Base-by-base conservation (phyloP, 2,797 vertebrate species). In the Phoebastria nigripes region DNA sequence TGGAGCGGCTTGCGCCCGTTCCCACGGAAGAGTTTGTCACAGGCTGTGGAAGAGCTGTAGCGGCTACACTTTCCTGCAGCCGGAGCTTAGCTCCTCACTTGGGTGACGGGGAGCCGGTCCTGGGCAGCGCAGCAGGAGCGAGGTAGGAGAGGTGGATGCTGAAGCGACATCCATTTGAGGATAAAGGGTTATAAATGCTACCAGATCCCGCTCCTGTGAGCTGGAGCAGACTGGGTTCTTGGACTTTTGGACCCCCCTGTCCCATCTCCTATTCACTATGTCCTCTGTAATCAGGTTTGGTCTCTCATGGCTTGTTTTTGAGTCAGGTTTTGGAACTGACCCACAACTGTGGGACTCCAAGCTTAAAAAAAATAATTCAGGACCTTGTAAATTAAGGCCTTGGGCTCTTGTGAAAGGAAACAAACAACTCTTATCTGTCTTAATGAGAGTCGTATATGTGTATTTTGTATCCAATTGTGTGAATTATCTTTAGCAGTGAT, bases 401-500 rank as follows among this genome's bases (percentile, higher is more conserved):
- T 91, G 46, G 51, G 76, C 61, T 61, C 49, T 56, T 63, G 67
- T 90, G 83, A 87, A 94, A 91, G 89, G 82, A 90, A 90, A 90
- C 88, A 96, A 96, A 95, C 72, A 90, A 4, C 28, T 54, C 77
- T 79, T 84, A 84, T 89, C 82, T 89, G 37, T 83, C 41, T 82
- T 91, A 91, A 95, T 91, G 61, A 87, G 94, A 95, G 81, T 56
- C 1, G 1, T 91, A 59, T 73, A 51, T 76, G 65, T 83, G 65
- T 95, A n/a, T 91, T 94, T 95, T 94, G 83, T 84, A 80, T 90
- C 81, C 62, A 92, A 54, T 91, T 89, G 94, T 81, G 52, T 76
- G 91, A 84, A 93, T 97, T 97, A 95, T 90, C 88, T 93, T 67
- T 77, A 84, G 67, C 63, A 95, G 63, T 54, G 78, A 92, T 96